A percentile compares a stretch with the other conserved stretches of the same genome.
phyloP scores from a whole-genome alignment of 1,140 invertebrate species.

The Anagrus nilaparvatae region DNA sequence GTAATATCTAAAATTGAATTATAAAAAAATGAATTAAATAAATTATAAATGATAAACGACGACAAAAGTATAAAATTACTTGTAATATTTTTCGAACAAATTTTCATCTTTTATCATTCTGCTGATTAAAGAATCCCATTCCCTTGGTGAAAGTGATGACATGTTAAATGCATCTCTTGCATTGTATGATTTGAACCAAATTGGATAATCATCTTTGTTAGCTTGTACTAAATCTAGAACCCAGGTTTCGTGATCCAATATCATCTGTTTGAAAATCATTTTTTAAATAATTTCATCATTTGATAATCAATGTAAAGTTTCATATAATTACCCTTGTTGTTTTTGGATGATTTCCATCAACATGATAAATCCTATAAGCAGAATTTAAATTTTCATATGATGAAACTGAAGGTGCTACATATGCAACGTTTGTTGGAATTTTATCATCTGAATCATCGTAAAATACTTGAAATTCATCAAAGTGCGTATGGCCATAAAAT shows the following conservation, averaged over 20 bases:
- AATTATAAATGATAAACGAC: too few relatives aligned
- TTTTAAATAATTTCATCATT: too few relatives aligned
- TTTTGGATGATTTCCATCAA: slow-evolving; percentile 10
- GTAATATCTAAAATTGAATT: too few relatives aligned
- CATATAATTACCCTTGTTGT: slow-evolving; percentile 10
- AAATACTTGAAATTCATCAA: slow-evolving; percentile 88
- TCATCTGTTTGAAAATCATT: too few relatives aligned
- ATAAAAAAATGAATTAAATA: too few relatives aligned
- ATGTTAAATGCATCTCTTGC: slow-evolving; percentile 9
- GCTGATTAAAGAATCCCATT: slow-evolving; percentile 11
- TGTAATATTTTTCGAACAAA: slow-evolving; percentile 12
- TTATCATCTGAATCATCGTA: slow-evolving; percentile 73
- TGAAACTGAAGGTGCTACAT: slow-evolving; percentile 84
- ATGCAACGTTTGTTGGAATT: slow-evolving; percentile 76
- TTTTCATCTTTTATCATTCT: slow-evolving; percentile 1
- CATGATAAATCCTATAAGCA: slow-evolving; percentile 80
- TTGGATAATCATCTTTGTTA: slow-evolving; percentile 7
- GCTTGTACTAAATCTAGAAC: slow-evolving; percentile 13
- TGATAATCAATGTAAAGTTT: too few relatives aligned
- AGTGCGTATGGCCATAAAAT: slow-evolving; percentile 94
- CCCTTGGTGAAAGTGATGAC: slow-evolving; percentile 6
- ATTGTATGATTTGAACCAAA: slow-evolving; percentile 11
- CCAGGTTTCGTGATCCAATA: slow-evolving; percentile 13
- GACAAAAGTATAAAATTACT: too few relatives aligned
- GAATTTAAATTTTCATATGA: slow-evolving; percentile 89